phyloP scores from a whole-genome alignment of 2,797 vertebrate genomes.

The Myotis daubentonii region DNA sequence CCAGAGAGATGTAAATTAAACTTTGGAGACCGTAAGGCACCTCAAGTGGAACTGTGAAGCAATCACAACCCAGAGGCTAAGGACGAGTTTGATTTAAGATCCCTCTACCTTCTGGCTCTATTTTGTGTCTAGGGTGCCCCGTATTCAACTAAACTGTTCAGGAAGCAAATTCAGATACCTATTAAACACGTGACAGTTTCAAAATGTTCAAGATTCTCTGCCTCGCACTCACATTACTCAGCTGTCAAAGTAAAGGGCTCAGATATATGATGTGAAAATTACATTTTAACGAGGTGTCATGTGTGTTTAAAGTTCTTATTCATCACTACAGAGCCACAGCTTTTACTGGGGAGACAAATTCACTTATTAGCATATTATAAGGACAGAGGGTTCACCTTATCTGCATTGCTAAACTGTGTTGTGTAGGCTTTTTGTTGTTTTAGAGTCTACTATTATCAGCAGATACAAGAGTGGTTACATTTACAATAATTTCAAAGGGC shows the following conservation, averaged over 20 bases:
- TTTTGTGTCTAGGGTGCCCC: not conserved
- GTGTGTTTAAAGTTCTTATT: constrained; percentile 88
- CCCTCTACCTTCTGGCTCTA: accelerated
- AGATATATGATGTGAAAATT: constrained; percentile 87
- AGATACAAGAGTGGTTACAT: not conserved
- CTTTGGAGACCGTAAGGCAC: not conserved
- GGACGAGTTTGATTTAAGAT: constrained; percentile 57
- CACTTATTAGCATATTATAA: constrained; percentile 85
- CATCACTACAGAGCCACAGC: constrained; percentile 82
- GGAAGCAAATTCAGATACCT: constrained; percentile 65
- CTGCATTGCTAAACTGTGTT: constrained; percentile 76
- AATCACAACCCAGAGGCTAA: not conserved
- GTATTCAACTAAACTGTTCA: accelerated
- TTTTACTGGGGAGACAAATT: constrained; percentile 81
- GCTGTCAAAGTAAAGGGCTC: constrained; percentile 83
- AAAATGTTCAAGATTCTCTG: constrained; percentile 79
- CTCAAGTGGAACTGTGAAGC: accelerated
- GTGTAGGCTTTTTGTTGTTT: constrained; percentile 48
- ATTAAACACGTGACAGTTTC: constrained; percentile 68
- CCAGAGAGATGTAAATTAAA: not conserved
- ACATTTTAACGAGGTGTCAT: constrained; percentile 88
- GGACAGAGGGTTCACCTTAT: constrained; percentile 83
- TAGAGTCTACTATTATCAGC: not conserved
- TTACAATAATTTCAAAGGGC: not conserved
- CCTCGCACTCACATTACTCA: constrained; percentile 83